Conservation (phyloP, 2,113 vertebrate genomes). For the Jaculus jaculus region DNA sequence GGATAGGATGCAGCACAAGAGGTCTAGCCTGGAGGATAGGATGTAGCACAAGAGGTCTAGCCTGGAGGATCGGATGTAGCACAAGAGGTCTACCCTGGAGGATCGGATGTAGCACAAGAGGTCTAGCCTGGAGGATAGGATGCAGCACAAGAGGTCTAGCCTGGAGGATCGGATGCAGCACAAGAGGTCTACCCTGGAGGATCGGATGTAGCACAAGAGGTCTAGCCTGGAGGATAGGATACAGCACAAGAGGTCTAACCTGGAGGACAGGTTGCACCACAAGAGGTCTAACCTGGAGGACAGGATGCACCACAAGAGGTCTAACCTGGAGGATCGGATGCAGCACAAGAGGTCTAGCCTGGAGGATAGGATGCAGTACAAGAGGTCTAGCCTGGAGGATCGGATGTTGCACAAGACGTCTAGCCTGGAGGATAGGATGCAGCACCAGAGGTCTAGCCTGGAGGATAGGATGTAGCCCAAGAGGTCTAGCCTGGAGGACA, state of each 20-base stretch:
- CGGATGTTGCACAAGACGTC: neutral
- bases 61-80: neutral
- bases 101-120: neutral
- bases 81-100: neutral
- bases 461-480: neutral
- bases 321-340: neutral
- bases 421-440: too few relatives aligned
- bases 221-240: slow-evolving; percentile 10
- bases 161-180: neutral
- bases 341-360: neutral
- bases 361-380: neutral
- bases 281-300: neutral
- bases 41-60: neutral
- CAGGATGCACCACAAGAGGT: neutral
- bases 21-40: slow-evolving; percentile 4
- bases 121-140: neutral
- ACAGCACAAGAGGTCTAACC: neutral
- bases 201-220: too few relatives aligned
- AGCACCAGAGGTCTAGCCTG: too few relatives aligned
- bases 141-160: neutral
- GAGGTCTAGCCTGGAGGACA: neutral
- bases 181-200: neutral
- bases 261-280: neutral
- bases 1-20: too few relatives aligned
- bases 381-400: neutral